Percentiles rank a stretch among this genome's conserved stretches.
phyloP scores from a whole-genome alignment of 2,113 vertebrate species.

The Murina feae region DNA sequence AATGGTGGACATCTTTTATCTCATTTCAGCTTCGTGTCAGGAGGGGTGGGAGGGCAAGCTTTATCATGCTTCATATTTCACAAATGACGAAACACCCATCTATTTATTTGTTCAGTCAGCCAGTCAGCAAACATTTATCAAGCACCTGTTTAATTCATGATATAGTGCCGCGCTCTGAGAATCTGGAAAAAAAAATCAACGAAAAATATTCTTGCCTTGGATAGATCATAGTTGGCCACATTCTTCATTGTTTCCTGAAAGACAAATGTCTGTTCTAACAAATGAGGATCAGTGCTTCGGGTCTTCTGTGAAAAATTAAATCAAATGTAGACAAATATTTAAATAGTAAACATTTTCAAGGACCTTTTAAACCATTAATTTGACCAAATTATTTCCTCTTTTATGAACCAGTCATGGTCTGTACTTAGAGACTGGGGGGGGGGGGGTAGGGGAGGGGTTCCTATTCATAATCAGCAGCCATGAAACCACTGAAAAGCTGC shows the following conservation, averaged over 20 bases:
- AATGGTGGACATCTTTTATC: neutral
- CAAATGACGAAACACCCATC: neutral
- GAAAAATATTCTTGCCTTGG: neutral
- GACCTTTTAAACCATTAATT: neutral
- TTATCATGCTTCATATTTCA: neutral
- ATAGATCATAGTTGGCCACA: neutral
- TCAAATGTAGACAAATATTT: neutral
- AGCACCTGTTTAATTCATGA: neutral
- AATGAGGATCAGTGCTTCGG: neutral
- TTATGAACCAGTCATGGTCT: neutral
- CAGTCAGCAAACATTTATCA: neutral
- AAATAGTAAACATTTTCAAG: neutral
- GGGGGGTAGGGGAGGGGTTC: neutral
- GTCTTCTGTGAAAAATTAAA: neutral
- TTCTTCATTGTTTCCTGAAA: slow-evolving; percentile 1
- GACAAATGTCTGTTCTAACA: neutral
- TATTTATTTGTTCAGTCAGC: neutral
- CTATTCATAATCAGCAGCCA: neutral
- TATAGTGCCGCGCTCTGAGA: neutral
- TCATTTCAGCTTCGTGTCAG: neutral
- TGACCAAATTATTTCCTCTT: neutral
- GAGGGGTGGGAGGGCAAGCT: neutral
- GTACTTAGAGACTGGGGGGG: neutral
- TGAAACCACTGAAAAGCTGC: neutral
- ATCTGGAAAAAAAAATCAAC: too few species aligned